Conservation (phyloP, 2,888 invertebrate species). For the Patella ulyssiponensis region DNA sequence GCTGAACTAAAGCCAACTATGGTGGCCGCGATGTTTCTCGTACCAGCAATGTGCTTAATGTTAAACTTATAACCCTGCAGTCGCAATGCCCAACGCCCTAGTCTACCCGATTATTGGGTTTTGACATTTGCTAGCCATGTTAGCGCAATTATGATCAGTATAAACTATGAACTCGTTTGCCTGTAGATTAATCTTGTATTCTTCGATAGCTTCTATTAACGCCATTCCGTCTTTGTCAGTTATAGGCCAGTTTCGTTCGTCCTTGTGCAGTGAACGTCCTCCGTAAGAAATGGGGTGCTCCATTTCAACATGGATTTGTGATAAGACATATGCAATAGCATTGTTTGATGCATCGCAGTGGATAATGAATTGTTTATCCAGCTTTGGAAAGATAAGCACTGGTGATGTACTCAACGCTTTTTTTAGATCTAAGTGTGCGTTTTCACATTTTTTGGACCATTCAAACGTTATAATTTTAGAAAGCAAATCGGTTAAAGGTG, state of each 20-base stretch:
- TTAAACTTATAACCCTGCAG: too few relatives aligned
- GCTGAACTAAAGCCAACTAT: too few relatives aligned
- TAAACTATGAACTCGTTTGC: slow-evolving; percentile 34
- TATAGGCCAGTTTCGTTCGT: slow-evolving; percentile 35
- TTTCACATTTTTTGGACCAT: slow-evolving; percentile 37
- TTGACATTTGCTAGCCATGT: slow-evolving; percentile 40
- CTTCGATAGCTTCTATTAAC: slow-evolving; percentile 38
- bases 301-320: slow-evolving; percentile 26
- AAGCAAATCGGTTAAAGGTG: slow-evolving; percentile 35
- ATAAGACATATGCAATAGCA: slow-evolving; percentile 36
- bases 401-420: slow-evolving; percentile 30
- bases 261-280: slow-evolving; percentile 31
- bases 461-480: slow-evolving; percentile 33
- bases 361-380: slow-evolving; percentile 33
- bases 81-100: slow-evolving; percentile 32
- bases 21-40: too few relatives aligned
- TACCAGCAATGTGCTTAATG: too few relatives aligned
- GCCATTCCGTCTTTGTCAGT: slow-evolving; percentile 43
- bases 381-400: slow-evolving; percentile 39
- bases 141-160: slow-evolving; percentile 43
- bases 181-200: slow-evolving; percentile 38
- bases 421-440: slow-evolving; percentile 34
- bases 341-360: slow-evolving; percentile 35
- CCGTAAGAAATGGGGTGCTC: slow-evolving; percentile 34
- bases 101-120: slow-evolving; percentile 24